These are phyloP conservation scores for Apis florea DNA, from an alignment of 1,140 invertebrate genomes.

Conservation along the genomic window DNA sequence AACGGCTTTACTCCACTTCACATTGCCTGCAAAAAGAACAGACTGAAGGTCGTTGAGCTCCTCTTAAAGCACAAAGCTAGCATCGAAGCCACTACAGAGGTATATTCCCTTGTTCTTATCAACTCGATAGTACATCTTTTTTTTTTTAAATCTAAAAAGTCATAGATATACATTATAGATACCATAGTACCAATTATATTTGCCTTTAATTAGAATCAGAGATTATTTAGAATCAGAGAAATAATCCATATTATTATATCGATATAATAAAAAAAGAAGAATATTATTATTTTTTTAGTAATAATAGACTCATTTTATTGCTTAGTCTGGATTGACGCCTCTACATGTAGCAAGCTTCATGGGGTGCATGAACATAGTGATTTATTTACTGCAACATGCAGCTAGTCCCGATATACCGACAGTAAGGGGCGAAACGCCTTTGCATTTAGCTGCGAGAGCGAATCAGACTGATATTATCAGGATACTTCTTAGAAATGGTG, in stretches of 20 bases:
- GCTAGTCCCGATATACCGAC: slow-evolving; percentile 97
- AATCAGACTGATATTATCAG: slow-evolving; percentile 98
- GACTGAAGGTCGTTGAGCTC: slow-evolving; percentile 97
- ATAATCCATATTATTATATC: slow-evolving; percentile 8
- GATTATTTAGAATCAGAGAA: neutral
- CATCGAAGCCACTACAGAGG: slow-evolving; percentile 93
- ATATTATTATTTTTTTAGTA: slow-evolving; percentile 42
- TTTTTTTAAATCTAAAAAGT: slow-evolving; percentile 6
- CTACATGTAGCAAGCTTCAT: slow-evolving; percentile 99
- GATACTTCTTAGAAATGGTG: slow-evolving; percentile 96
- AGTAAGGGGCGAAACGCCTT: slow-evolving; percentile 96
- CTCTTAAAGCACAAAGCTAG: slow-evolving; percentile 97
- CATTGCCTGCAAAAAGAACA: slow-evolving; percentile 99
- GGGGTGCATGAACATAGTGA: slow-evolving; percentile 99
- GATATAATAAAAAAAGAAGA: neutral
- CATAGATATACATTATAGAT: slow-evolving; percentile 25
- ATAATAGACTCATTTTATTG: slow-evolving; percentile 57
- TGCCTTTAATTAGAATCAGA: neutral
- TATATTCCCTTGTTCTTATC: slow-evolving; percentile 64
- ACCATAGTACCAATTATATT: neutral
- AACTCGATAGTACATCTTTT: neutral
- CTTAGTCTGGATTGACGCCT: slow-evolving; percentile 94
- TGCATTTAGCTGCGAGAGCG: slow-evolving; percentile 97
- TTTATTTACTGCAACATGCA: slow-evolving; percentile 96
- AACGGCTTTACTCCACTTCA: slow-evolving; percentile 99